phyloP scores from a whole-genome alignment of 1,140 invertebrate genomes.

The Gonioctena quinquepunctata region DNA sequence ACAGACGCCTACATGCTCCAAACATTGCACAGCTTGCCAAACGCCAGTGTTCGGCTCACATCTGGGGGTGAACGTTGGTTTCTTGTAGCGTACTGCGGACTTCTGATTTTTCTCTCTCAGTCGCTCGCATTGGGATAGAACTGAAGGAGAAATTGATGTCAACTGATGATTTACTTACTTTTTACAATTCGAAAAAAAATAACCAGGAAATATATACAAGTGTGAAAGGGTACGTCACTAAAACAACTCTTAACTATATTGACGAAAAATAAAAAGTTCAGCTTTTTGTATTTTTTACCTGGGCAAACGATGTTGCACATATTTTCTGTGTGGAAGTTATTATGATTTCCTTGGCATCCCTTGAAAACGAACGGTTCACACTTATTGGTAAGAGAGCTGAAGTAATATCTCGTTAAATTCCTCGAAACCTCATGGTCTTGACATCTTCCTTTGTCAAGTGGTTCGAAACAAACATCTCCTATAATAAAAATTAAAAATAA shows the following conservation, averaged over 20 bases:
- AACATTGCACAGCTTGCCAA: constrained; percentile 81
- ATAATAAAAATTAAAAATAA: no score
- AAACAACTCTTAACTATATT: no score
- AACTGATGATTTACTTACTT: not conserved
- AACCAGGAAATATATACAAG: no score
- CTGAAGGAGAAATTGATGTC: constrained; percentile 49
- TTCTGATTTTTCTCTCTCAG: constrained; percentile 76
- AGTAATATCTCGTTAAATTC: constrained; percentile 73
- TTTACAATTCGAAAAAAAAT: not conserved
- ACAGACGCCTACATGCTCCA: constrained; percentile 78
- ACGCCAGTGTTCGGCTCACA: constrained; percentile 73
- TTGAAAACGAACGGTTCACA: constrained; percentile 73
- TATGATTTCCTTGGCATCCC: constrained; percentile 82
- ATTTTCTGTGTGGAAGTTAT: constrained; percentile 82
- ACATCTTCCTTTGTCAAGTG: constrained; percentile 65
- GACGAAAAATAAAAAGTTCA: no score
- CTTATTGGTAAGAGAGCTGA: constrained; percentile 75
- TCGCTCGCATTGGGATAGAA: constrained; percentile 79
- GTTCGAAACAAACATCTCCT: constrained; percentile 83
- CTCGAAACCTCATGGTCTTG: constrained; percentile 43
- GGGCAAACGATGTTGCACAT: constrained; percentile 85
- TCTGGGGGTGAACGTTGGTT: constrained; percentile 72
- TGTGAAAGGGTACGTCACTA: no score
- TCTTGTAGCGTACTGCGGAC: constrained; percentile 68
- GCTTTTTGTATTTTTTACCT: constrained; percentile 56